Evolutionary conservation across 2,797 vertebrate species (phyloP).

Genomic region (Bryconaethiops microstoma): DNA sequence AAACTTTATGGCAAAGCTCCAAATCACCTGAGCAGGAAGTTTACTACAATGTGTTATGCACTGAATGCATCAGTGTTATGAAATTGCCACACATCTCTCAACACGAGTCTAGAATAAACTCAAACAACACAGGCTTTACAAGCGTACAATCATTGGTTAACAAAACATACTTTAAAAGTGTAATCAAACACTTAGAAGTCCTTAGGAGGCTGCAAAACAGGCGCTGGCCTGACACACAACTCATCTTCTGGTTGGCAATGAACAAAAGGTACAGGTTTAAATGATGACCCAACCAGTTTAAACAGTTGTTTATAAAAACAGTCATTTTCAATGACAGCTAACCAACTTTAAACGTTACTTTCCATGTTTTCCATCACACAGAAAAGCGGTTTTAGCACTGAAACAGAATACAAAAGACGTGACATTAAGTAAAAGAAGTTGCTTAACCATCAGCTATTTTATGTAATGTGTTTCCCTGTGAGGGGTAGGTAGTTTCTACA

Average conservation of each 20-base stretch:
- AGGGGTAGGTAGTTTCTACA: too few species aligned
- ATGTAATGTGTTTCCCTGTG: too few species aligned
- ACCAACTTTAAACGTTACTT: too few species aligned
- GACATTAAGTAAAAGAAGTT: too few species aligned
- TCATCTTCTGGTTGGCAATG: neutral
- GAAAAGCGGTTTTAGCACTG: too few species aligned
- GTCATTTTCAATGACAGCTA: too few species aligned
- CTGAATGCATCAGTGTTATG: neutral
- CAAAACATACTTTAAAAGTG: neutral
- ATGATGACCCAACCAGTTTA: too few species aligned
- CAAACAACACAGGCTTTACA: neutral
- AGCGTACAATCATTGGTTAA: neutral
- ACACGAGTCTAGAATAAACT: neutral
- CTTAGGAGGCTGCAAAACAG: neutral
- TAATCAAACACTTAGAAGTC: neutral
- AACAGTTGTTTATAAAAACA: too few species aligned
- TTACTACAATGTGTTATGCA: neutral
- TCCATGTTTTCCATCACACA: too few species aligned
- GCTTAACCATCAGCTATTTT: too few species aligned
- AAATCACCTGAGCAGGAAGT: slow-evolving; percentile 11
- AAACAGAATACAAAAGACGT: too few species aligned
- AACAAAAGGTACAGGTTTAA: too few species aligned
- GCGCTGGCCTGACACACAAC: neutral
- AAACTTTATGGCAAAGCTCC: neutral
- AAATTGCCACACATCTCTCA: neutral